Evolutionary conservation across 2,113 vertebrate genomes (phyloP).

Genomic region (Mormyrus iriodes): DNA sequence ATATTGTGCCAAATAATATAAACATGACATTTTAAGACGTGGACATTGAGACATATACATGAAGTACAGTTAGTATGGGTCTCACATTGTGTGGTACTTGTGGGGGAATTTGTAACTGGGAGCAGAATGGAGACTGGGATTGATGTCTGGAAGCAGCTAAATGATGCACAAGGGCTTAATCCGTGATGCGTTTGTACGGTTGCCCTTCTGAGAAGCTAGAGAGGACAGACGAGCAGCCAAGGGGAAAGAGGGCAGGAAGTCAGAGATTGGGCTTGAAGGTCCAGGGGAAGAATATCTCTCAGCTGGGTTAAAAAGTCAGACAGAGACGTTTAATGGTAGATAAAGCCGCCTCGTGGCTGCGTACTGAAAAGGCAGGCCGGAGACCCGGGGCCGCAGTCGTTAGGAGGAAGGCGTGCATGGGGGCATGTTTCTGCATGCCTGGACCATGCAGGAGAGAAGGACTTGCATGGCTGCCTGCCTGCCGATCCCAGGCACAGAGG

Average conservation of each 20-base stretch:
- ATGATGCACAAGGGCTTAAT: neutral
- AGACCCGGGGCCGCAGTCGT: neutral
- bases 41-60: neutral
- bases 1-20: neutral
- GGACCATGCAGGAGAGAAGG: neutral
- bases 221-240: neutral
- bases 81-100: neutral
- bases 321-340: neutral
- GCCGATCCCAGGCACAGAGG: constrained; percentile 49
- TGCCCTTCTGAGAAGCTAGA: constrained; percentile 6
- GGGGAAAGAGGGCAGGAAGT: neutral
- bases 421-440: neutral
- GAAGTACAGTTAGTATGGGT: neutral
- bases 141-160: neutral
- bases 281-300: neutral
- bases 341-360: neutral
- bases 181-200: neutral
- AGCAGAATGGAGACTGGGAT: neutral
- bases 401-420: neutral
- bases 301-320: neutral
- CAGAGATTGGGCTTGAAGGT: neutral
- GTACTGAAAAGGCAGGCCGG: neutral
- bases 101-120: neutral
- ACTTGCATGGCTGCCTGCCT: constrained; percentile 61
- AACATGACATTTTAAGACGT: neutral